phyloP scores from a whole-genome alignment of 2,797 vertebrate species.

The Sphaeramia orbicularis region DNA sequence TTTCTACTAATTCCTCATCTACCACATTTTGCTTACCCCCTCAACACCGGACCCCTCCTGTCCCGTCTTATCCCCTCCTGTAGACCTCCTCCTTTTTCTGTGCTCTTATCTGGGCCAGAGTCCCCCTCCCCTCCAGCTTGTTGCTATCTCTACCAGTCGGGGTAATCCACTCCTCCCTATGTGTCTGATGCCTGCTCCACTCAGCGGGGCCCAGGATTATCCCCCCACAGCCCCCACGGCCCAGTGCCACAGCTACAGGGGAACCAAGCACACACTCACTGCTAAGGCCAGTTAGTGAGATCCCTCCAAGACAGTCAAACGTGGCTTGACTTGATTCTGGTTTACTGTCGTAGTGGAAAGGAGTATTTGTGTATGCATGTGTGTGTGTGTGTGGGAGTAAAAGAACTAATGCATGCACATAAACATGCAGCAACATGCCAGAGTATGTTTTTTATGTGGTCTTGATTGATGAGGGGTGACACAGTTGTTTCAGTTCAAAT shows the following conservation, averaged over 20 bases:
- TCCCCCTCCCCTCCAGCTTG: constrained; percentile 51
- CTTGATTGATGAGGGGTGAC: constrained; percentile 74
- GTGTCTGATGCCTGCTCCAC: constrained; percentile 75
- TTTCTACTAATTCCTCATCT: constrained; percentile 47
- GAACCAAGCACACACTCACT: constrained; percentile 36
- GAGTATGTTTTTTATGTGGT: constrained; percentile 39
- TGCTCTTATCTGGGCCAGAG: constrained; percentile 66
- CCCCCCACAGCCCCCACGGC: constrained; percentile 61
- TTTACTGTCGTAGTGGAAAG: constrained; percentile 32
- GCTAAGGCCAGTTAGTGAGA: constrained; percentile 54
- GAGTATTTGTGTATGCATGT: not conserved
- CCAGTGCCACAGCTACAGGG: constrained; percentile 60
- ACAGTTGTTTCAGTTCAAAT: constrained; percentile 72
- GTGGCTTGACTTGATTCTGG: constrained; percentile 20
- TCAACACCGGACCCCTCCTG: constrained; percentile 46
- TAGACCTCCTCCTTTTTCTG: constrained; percentile 50
- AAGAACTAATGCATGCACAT: constrained; percentile 6
- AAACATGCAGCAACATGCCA: constrained; percentile 23
- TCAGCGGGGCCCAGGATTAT: constrained; percentile 75
- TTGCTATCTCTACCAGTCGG: constrained; percentile 75
- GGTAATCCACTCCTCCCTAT: constrained; percentile 81
- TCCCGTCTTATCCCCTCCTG: constrained; percentile 58
- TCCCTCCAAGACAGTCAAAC: constrained; percentile 36
- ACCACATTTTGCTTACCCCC: constrained; percentile 54
- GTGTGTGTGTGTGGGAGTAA: constrained; percentile 4